Percentiles rank a stretch among this genome's conserved stretches.
phyloP scores from a whole-genome alignment of 2,113 vertebrate genomes.

The Myotis brandtii region DNA sequence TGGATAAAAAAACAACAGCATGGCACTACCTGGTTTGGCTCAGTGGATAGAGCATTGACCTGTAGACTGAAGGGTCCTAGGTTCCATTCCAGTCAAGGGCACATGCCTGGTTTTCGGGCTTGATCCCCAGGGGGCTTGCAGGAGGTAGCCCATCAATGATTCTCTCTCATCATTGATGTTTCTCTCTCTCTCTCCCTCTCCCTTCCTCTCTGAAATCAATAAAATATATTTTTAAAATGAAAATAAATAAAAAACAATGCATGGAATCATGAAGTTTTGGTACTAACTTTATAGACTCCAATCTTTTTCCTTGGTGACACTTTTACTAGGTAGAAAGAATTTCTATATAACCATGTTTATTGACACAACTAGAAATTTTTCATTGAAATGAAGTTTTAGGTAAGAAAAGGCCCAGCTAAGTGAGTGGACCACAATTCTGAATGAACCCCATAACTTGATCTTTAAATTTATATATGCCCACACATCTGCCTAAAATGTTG shows the following conservation, averaged over 20 bases:
- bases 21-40: too few relatives aligned
- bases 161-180: too few relatives aligned
- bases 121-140: too few relatives aligned
- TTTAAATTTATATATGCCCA: background rate
- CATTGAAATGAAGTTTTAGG: background rate
- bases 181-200: too few relatives aligned
- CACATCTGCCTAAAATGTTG: background rate
- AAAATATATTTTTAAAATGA: too few relatives aligned
- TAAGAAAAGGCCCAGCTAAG: background rate
- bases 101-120: too few relatives aligned
- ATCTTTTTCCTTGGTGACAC: background rate
- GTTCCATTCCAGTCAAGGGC: too few relatives aligned
- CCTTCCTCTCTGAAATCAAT: too few relatives aligned
- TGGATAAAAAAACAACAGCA: background rate
- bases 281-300: background rate
- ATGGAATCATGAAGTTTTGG: background rate
- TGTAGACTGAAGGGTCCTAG: too few relatives aligned
- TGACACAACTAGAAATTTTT: background rate
- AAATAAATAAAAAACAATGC: background rate
- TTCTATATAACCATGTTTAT: background rate
- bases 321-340: background rate
- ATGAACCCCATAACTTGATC: background rate
- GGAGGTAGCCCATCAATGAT: too few relatives aligned
- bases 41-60: too few relatives aligned
- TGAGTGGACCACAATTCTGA: background rate